A percentile compares a stretch with the other conserved stretches of the same genome.
Evolutionary conservation across 2,797 vertebrate genomes (phyloP).

Genomic region (Sebastolobus alascanus): DNA sequence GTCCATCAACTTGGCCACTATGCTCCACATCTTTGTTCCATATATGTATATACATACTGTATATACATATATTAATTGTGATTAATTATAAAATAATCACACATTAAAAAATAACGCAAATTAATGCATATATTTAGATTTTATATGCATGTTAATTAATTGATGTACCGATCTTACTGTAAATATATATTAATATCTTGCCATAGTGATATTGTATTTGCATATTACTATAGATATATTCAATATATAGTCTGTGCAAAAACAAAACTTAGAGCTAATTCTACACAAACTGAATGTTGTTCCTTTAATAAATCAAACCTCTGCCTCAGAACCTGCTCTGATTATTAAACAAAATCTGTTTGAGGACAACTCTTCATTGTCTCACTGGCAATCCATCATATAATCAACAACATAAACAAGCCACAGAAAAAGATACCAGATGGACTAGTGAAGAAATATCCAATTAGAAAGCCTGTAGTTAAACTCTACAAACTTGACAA

Average conservation of each 20-base stretch:
- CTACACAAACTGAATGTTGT: neutral
- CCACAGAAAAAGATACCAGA: conserved; percentile 41
- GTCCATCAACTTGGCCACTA: neutral
- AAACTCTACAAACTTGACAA: conserved; percentile 36
- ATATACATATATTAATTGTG: neutral
- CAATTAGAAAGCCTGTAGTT: conserved; percentile 19
- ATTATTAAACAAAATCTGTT: conserved; percentile 34
- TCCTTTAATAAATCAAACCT: conserved; percentile 18
- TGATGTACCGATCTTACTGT: neutral
- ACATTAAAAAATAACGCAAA: neutral
- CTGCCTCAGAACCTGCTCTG: neutral
- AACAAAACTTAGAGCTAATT: neutral
- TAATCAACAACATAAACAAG: conserved; percentile 40
- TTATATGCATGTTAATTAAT: neutral
- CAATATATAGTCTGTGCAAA: neutral
- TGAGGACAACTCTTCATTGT: neutral
- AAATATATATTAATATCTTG: neutral
- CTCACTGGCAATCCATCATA: conserved; percentile 20
- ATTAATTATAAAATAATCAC: neutral
- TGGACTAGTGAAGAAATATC: conserved; percentile 14
- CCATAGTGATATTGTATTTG: neutral
- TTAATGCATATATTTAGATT: neutral
- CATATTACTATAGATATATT: neutral
- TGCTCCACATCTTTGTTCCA: neutral
- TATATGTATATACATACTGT: neutral